Base-by-base conservation (phyloP, 2,797 vertebrate species). In the Halcyon smyrnensis region DNA sequence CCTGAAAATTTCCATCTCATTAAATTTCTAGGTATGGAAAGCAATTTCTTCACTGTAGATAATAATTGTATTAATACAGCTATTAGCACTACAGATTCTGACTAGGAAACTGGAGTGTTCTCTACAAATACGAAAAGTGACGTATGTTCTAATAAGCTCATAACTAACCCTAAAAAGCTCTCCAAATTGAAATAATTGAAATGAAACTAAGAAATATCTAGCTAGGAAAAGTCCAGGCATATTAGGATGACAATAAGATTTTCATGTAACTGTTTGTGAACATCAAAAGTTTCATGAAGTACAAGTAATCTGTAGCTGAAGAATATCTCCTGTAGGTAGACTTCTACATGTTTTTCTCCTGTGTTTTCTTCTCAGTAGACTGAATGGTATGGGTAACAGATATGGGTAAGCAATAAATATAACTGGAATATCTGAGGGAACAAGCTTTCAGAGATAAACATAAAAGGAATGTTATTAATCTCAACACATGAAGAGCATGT, bases 21-120 rank as follows among this genome's bases (percentile, higher is more conserved):
- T 94, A 65, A 24, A 79, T 79, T 67, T 73, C 93, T 84, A 19
- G 81, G 63, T 80, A 91, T 79, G 71, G 82, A 91, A 94, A 93
- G 60, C 74, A 64, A 34, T 84, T 75, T 82, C 68, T 96, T 79
- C 57, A 32, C 50, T 84, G 70, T 32, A 93, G 85, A 76, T 87
- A 79, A 90, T 95, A 87, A 90, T 93, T 95, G 87, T 93, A 93
- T 97, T 94, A 94, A 84, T 59, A 59, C 45, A 50, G 37, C 50
- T 84, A 81, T 95, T 92, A 90, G 51, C 69, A 67, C 41, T 73
- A 8, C 57, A 75, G 74, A 24, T 50, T 60, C 63, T 84, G 80
- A 87, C 54, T 82, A 89, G 43, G 79, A 87, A 94, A 76, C n/a
- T 8, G 5, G 50, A 73, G 54, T 67, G 28, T 48, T 84, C 82